Base-by-base conservation (phyloP, 2,888 invertebrate genomes). In the Cheilosia urbana region DNA sequence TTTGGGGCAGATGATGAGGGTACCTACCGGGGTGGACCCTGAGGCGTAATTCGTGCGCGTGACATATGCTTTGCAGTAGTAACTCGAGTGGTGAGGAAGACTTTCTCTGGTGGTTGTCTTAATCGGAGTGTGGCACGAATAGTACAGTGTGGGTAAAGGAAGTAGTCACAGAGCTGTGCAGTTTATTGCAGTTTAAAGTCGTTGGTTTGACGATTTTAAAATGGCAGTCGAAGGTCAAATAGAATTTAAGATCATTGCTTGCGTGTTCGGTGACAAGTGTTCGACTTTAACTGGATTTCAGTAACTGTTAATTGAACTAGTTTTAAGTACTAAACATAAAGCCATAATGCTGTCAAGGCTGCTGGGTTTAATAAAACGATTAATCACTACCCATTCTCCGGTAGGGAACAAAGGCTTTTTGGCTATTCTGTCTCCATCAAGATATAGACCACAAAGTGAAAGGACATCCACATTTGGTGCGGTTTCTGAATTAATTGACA, bases 81-180 rank as follows among this genome's bases (percentile, higher is more conserved):
- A 37, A 13, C 37, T 37, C 37, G 37, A 37, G 37, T 37, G 37
- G 47, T 1, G 1, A 21, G 11, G 24, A 17, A 57, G 62, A 83
- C 83, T 83, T 83, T 83, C 83, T 34, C 83, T 78, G 34, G 17
- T 13, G 24, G 34, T 34, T 62, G 21, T 19, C n/a, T 45, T 45
- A 30, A 57, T 19, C 55, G 5, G 30, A 45, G 49, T 58, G 27
- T 24, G 65, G 9, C 37, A 37, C n/a, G 17, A 11, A 30, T 4
- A 30, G 27, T 13, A 30, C 11, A 53, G 13, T 53, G 6, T 15
- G n/a, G 21, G 19, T 60, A 17, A 42, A 27, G 71, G 51, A 72
- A 72, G 71, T 45, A 13, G 19, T 49, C 27, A 13, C 27, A 66
- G 19, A 51, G 49, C 2, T 27, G 49, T 71, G 49, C 19, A 27